Evolutionary conservation across 2,888 invertebrate genomes (phyloP).

Genomic region (Stenchaetothrips biformis): DNA sequence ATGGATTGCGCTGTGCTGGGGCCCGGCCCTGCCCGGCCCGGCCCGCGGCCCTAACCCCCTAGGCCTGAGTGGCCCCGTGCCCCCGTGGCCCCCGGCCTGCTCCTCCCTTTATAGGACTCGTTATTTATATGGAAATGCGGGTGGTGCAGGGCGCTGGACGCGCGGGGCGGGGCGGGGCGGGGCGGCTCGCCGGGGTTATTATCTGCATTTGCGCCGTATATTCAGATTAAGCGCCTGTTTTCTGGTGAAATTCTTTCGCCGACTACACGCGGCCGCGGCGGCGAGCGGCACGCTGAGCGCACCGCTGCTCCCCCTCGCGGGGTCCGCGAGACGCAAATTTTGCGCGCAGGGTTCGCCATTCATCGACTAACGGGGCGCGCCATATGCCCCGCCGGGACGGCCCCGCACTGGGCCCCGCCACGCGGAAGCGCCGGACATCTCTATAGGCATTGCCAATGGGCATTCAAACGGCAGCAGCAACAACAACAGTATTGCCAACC

Average conservation of each 20-base stretch:
- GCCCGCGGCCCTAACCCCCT: background rate
- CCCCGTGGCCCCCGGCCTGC: background rate
- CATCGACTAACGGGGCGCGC: background rate
- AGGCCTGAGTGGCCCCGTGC: background rate
- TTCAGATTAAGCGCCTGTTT: background rate
- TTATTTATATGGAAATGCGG: constrained; percentile 1
- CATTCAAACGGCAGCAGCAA: too few relatives aligned
- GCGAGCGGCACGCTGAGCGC: background rate
- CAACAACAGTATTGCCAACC: too few relatives aligned
- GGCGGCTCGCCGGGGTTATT: background rate
- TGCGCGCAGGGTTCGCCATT: too few relatives aligned
- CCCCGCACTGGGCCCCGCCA: background rate
- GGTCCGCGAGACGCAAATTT: too few relatives aligned
- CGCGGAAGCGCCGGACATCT: background rate
- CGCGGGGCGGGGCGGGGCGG: too few relatives aligned
- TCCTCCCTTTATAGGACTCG: background rate
- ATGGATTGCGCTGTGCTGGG: too few relatives aligned
- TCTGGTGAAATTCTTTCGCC: background rate
- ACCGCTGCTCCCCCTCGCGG: background rate
- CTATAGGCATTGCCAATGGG: background rate
- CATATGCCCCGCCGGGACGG: background rate
- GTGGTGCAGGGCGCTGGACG: background rate
- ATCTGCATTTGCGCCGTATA: background rate
- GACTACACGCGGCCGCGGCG: background rate
- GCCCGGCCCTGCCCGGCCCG: too few relatives aligned